Evolutionary conservation across 2,113 vertebrate species (phyloP).

Genomic region (Dipodomys ordii): DNA sequence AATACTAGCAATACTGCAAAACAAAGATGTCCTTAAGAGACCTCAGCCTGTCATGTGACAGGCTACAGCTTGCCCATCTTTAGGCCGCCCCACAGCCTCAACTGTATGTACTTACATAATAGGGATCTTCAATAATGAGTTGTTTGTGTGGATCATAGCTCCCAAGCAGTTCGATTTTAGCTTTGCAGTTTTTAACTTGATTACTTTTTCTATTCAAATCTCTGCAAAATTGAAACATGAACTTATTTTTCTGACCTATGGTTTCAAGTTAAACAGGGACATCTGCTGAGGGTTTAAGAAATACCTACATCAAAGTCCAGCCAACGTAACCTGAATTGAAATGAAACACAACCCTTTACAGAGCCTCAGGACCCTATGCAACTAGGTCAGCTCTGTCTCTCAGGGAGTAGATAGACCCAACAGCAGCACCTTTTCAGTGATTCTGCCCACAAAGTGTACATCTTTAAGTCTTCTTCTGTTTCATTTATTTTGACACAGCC

Average conservation of each 20-base stretch:
- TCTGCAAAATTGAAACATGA: conserved; percentile 86
- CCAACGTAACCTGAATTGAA: not conserved
- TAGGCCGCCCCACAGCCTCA: not conserved
- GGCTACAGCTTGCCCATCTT: not conserved
- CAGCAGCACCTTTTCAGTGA: not conserved
- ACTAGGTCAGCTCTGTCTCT: not conserved
- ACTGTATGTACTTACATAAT: conserved; percentile 93
- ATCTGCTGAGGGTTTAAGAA: conserved; percentile 61
- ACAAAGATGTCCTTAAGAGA: not conserved
- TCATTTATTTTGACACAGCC: not conserved
- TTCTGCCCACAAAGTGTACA: accelerated
- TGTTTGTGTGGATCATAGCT: conserved; percentile 94
- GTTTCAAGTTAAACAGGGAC: conserved; percentile 67
- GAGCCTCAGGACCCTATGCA: accelerated
- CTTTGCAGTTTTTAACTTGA: conserved; percentile 89
- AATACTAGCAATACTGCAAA: not conserved
- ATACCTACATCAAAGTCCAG: not conserved
- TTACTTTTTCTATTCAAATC: conserved; percentile 93
- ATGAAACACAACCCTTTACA: not conserved
- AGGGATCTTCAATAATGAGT: conserved; percentile 94
- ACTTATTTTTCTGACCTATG: conserved; percentile 63
- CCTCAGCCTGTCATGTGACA: not conserved
- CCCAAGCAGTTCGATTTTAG: conserved; percentile 95
- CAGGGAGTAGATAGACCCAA: not conserved
- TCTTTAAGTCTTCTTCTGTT: not conserved